Base-by-base conservation (phyloP, 2,888 invertebrate genomes). In the Drosophila histrio region DNA sequence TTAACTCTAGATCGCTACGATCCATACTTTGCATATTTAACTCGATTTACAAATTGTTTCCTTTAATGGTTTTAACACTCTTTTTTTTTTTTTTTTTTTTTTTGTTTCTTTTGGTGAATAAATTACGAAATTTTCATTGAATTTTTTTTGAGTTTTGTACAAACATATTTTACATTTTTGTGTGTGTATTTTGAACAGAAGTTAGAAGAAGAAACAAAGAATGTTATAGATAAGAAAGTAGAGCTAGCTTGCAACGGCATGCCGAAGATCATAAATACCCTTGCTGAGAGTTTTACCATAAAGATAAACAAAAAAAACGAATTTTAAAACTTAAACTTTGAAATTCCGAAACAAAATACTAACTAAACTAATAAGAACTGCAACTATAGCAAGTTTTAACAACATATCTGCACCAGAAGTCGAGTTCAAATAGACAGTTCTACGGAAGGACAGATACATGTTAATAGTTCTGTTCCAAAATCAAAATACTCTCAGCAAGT, bases 141-240 rank as follows among this genome's bases (percentile, higher is more conserved):
- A 39, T 28, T 24, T 43, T 44, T 43, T 43, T 44, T 43, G 11
- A 58, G 53, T 66, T 69, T 76, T 70, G 50, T 79, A 77, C 70
- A 68, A 72, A 75, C 46, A 72, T 79, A 82, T 81, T 82, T 82
- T 81, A 82, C 81, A 82, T 82, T 82, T 82, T 82, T 82, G 81
- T 84, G 85, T 82, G 81, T 82, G 81, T 81, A 70, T 84, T 72
- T 66, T 41, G 34, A 50, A 54, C 19, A 32, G 11, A 49, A 59
- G 44, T 36, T 34, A 56, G n/a, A 39, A 19, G 36, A 46, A 50
- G 59, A 53, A 32, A 46, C 15, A 19, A 36, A 34, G 7, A 15
- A 22, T 28, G 28, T 30, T 24, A 19, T 22, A 47, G 44, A 57
- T 46, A 47, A 26, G 3, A 53, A 44, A 38, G 17, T 19, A 17